Conservation (phyloP, 2,888 invertebrate genomes). For the Anoncus sp. region DNA sequence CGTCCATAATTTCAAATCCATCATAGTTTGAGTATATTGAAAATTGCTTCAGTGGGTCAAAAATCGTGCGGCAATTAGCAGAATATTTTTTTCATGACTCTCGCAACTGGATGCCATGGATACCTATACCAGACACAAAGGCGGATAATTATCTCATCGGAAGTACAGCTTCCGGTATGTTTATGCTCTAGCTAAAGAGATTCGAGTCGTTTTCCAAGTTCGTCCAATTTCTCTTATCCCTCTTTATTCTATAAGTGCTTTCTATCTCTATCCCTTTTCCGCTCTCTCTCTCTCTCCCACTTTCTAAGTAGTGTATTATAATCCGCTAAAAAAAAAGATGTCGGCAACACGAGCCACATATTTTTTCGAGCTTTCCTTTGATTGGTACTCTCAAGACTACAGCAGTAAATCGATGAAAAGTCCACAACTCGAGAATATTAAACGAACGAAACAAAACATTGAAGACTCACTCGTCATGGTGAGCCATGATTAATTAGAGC, state of each 20-base stretch:
- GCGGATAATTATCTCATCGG: constrained; percentile 42
- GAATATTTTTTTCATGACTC: not conserved
- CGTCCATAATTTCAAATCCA: not conserved
- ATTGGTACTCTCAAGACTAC: not conserved
- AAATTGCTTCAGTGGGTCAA: not conserved
- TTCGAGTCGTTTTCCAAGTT: constrained; percentile 63
- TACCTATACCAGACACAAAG: not conserved
- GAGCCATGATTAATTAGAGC: constrained; percentile 33
- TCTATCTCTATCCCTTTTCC: constrained; percentile 1
- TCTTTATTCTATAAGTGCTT: constrained; percentile 8
- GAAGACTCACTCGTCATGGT: not conserved
- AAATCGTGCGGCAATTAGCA: not conserved
- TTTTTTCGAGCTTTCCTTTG: not conserved
- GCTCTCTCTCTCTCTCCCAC: constrained; percentile 4
- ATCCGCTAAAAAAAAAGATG: not conserved
- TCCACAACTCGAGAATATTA: not conserved
- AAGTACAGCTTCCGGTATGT: constrained; percentile 60
- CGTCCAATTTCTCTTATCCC: constrained; percentile 45
- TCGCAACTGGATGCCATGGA: not conserved
- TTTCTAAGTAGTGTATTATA: constrained; percentile 17
- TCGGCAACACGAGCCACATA: not conserved
- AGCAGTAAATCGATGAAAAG: constrained; percentile 13
- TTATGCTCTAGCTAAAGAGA: constrained; percentile 59
- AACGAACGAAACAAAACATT: constrained; percentile 3
- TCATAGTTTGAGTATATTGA: not conserved